These are phyloP conservation scores for Dicranocentrus wangi DNA, from an alignment of 2,888 invertebrate genomes.

Conservation along the genomic window DNA sequence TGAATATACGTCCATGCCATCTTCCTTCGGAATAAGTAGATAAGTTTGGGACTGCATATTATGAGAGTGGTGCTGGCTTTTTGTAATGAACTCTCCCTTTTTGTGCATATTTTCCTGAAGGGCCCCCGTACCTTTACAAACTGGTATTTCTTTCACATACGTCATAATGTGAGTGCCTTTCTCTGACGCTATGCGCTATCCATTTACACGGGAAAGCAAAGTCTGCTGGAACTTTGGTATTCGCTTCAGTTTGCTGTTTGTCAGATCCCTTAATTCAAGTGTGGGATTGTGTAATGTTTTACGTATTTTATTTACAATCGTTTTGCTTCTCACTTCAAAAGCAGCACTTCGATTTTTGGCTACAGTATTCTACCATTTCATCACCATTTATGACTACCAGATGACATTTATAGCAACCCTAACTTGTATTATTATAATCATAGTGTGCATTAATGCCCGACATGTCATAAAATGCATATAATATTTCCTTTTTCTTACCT, in stretches of 20 bases:
- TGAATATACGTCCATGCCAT: conserved; percentile 85
- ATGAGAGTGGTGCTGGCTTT: conserved; percentile 45
- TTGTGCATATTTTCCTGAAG: not conserved
- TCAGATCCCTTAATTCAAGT: conserved; percentile 76
- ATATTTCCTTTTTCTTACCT: conserved; percentile 75
- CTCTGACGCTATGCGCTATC: not conserved
- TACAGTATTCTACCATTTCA: too few species aligned
- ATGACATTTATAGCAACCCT: conserved; percentile 48
- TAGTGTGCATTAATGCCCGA: not conserved
- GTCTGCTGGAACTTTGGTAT: not conserved
- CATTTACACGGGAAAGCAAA: conserved; percentile 13
- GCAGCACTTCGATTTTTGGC: too few species aligned
- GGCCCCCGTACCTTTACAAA: not conserved
- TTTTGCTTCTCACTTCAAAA: not conserved
- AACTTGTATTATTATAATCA: not conserved
- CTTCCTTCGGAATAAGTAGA: conserved; percentile 81
- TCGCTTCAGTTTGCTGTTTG: conserved; percentile 23
- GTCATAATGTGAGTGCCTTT: not conserved
- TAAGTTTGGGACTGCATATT: conserved; percentile 85
- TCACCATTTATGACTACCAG: not conserved
- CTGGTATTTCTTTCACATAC: not conserved
- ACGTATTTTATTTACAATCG: conserved; percentile 14
- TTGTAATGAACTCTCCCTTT: conserved; percentile 39
- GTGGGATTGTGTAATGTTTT: conserved; percentile 77
- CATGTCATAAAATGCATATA: not conserved